Base-by-base conservation (phyloP, 2,888 invertebrate genomes). In the Stenodera caucasica region DNA sequence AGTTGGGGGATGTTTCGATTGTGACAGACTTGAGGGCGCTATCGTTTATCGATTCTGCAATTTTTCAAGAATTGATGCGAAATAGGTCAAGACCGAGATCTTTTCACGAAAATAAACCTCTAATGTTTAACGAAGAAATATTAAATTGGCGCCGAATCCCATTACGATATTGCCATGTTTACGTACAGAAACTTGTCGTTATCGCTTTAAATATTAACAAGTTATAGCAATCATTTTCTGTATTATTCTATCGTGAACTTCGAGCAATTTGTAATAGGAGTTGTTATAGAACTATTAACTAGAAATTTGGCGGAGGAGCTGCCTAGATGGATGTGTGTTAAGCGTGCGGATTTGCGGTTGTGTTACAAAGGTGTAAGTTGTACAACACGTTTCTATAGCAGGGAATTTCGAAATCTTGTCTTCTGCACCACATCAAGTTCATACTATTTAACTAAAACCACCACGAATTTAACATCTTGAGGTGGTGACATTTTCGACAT, bases 331-430 rank as follows among this genome's bases (percentile, higher is more conserved):
- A 2, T 45, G 15, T 9, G 21, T 45, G 37, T n/a, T 37, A 8
- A 2, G 32, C 5, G 35, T 35, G n/a, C 14, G 11, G 35, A 45
- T 45, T 18, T 45, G 45, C 21, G 45, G 45, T 45, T 21, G 45
- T 45, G 12, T 40, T 40, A 8, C 11, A 50, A 53, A 61, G 54
- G 54, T 61, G 53, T 52, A 54, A 57, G 57, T 49, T n/a, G n/a
- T n/a, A n/a, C n/a, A n/a, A n/a, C n/a, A n/a, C n/a, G n/a, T n/a
- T n/a, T n/a, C n/a, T n/a, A 26, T 26, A 7, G 26, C 26, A 26
- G 26, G 26, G 3, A n/a, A n/a, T 26, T 7, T 26, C 26, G 26
- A 5, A 26, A 26, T 26, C 18, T 18, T 45, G 12, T 9, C 35
- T 35, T 14, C 15, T 29, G 11, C 11, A 11, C 45, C 45, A 45